Conservation (phyloP, 2,888 invertebrate genomes). For the Yponomeuta malinellus region DNA sequence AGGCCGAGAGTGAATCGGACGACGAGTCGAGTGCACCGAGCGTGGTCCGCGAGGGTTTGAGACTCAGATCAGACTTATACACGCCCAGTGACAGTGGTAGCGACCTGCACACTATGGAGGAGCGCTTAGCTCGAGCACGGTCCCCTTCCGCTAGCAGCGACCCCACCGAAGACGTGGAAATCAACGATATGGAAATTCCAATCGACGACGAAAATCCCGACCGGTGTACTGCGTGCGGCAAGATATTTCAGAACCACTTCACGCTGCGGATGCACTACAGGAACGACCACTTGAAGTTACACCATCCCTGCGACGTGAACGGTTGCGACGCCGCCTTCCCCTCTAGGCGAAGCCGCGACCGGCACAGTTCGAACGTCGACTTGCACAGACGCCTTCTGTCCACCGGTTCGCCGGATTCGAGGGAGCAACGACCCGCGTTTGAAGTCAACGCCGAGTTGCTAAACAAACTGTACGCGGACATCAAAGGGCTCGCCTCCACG, state of each 20-base stretch:
- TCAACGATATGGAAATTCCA: conserved; percentile 83
- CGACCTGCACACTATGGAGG: conserved; percentile 69
- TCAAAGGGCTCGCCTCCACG: conserved; percentile 76
- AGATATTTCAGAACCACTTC: conserved; percentile 93
- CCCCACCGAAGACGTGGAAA: conserved; percentile 55
- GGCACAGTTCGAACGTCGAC: conserved; percentile 76
- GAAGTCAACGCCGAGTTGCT: conserved; percentile 88
- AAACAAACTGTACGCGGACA: conserved; percentile 87
- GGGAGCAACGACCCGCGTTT: conserved; percentile 71
- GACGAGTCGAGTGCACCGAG: conserved; percentile 68
- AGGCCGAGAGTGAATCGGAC: conserved; percentile 71
- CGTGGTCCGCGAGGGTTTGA: conserved; percentile 64
- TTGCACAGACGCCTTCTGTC: conserved; percentile 68
- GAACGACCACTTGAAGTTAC: conserved; percentile 91
- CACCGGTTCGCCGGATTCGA: conserved; percentile 65
- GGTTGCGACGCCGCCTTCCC: conserved; percentile 95
- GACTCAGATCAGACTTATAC: conserved; percentile 63
- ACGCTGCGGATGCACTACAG: conserved; percentile 93
- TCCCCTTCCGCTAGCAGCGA: conserved; percentile 67
- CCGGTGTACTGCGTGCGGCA: conserved; percentile 89
- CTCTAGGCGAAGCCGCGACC: conserved; percentile 82
- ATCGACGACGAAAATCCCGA: conserved; percentile 92
- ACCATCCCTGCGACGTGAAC: conserved; percentile 92
- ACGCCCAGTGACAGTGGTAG: conserved; percentile 72
- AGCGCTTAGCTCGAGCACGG: conserved; percentile 69